These are phyloP conservation scores for Diglossa cyanea DNA, from an alignment of 2,797 vertebrate species.

Conservation along the genomic window DNA sequence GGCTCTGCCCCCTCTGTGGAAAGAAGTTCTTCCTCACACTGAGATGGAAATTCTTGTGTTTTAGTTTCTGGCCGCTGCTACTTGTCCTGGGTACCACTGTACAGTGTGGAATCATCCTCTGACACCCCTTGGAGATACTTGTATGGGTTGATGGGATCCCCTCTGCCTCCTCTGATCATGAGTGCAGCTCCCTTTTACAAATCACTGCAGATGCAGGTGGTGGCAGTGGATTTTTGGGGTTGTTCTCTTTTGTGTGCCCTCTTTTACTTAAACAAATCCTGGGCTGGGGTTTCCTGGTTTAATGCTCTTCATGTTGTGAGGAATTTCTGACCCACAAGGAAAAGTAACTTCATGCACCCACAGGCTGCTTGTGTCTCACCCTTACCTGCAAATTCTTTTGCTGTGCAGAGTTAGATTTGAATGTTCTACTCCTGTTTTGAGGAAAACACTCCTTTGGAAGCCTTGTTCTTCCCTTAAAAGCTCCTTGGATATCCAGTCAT, in stretches of 20 bases:
- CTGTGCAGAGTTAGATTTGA: background rate
- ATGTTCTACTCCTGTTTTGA: background rate
- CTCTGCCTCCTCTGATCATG: background rate
- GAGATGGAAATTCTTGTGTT: background rate
- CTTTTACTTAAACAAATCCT: background rate
- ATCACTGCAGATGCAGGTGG: background rate
- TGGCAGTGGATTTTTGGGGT: background rate
- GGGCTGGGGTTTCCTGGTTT: background rate
- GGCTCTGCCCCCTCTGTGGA: background rate
- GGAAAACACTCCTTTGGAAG: background rate
- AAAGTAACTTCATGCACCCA: background rate
- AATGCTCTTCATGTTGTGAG: background rate
- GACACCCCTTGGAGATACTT: background rate
- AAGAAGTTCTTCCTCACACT: background rate
- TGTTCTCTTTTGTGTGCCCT: background rate
- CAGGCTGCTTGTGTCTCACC: background rate
- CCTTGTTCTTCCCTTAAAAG: background rate
- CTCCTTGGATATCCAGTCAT: background rate
- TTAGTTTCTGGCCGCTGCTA: background rate
- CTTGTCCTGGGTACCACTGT: background rate
- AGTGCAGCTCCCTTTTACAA: accelerated
- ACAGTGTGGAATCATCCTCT: background rate
- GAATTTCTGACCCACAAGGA: background rate
- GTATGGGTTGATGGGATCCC: background rate
- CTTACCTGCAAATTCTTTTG: background rate